Evolutionary conservation across 2,113 vertebrate species (phyloP).

Genomic region (Tetrao urogallus): DNA sequence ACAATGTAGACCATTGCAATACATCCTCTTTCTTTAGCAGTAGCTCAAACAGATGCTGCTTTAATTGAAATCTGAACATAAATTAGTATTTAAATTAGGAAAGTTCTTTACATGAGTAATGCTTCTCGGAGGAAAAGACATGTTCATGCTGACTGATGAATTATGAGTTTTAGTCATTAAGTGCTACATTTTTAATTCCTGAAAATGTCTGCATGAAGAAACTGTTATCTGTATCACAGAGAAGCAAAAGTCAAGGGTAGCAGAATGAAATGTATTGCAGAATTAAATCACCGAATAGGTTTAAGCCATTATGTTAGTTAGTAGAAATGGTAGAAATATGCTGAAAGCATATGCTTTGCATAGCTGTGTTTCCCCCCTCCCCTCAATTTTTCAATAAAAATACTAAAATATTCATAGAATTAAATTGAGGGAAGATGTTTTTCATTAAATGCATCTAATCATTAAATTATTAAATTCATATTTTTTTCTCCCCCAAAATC

Average conservation of each 20-base stretch:
- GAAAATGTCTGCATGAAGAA: background rate
- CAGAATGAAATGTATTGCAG: background rate
- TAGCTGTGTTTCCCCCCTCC: background rate
- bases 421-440: background rate
- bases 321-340: background rate
- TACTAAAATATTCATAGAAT: background rate
- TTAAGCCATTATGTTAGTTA: background rate
- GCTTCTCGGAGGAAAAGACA: slow-evolving; percentile 3
- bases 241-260: background rate
- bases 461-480: background rate
- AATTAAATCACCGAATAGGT: background rate
- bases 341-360: background rate
- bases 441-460: background rate
- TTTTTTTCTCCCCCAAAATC: background rate
- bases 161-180: background rate
- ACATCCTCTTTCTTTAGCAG: background rate
- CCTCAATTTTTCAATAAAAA: background rate
- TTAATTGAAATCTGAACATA: slow-evolving; percentile 32
- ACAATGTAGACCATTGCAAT: background rate
- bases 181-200: slow-evolving; percentile 7
- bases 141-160: background rate
- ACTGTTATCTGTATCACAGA: background rate
- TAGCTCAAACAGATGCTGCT: background rate
- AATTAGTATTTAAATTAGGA: slow-evolving; percentile 22
- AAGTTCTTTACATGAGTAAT: background rate